Evolutionary conservation across 1,140 invertebrate genomes (phyloP).

Genomic region (Calephelis virginiensis): DNA sequence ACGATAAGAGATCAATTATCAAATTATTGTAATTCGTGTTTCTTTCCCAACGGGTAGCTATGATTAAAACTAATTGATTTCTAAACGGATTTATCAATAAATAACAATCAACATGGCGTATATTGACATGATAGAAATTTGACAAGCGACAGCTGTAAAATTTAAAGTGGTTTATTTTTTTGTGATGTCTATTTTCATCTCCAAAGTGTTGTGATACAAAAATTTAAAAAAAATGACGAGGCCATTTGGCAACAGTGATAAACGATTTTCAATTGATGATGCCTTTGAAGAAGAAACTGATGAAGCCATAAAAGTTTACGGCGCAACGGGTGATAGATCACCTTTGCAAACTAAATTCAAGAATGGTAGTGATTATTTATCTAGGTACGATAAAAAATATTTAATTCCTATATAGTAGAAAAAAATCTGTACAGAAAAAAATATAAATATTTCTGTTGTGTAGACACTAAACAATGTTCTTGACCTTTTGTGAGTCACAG

Average conservation of each 20-base stretch:
- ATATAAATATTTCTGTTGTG: slow-evolving; percentile 25
- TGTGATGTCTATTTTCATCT: slow-evolving; percentile 67
- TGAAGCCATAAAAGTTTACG: slow-evolving; percentile 87
- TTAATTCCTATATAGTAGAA: not conserved
- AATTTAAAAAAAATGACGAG: slow-evolving; percentile 70
- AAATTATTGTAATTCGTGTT: too few species aligned
- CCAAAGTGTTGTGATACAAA: slow-evolving; percentile 45
- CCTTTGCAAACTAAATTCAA: slow-evolving; percentile 76
- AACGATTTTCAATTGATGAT: slow-evolving; percentile 88
- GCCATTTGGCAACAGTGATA: slow-evolving; percentile 72
- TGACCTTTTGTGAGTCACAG: slow-evolving; percentile 60
- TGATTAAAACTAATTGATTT: slow-evolving; percentile 8
- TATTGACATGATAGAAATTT: slow-evolving; percentile 65
- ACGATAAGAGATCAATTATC: too few species aligned
- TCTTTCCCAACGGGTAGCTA: too few species aligned
- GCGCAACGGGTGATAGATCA: slow-evolving; percentile 82
- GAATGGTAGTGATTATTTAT: slow-evolving; percentile 65
- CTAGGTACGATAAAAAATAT: slow-evolving; percentile 45
- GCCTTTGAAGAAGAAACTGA: slow-evolving; percentile 90
- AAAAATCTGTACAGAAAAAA: not conserved
- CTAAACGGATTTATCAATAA: slow-evolving; percentile 36
- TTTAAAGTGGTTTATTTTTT: slow-evolving; percentile 38
- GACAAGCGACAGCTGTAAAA: slow-evolving; percentile 73
- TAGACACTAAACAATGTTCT: slow-evolving; percentile 34
- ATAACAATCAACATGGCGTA: slow-evolving; percentile 61